Evolutionary conservation across 2,888 invertebrate genomes (phyloP), one percentile per base, ranked within the genome.

Genomic region (Frankliniella intonsa): DNA sequence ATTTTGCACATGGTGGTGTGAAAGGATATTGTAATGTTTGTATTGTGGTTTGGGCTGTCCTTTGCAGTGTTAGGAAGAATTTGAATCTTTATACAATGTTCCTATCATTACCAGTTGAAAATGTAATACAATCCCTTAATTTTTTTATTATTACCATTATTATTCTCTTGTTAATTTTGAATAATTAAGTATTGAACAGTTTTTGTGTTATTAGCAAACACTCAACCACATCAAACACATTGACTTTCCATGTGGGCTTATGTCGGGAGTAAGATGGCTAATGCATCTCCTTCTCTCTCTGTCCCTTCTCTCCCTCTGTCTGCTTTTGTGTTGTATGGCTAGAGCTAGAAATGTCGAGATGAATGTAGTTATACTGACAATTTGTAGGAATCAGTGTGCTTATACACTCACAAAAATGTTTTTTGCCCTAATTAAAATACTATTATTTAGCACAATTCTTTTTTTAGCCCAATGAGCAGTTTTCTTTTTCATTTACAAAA

Each of bases 201-300:
- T 62, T n/a, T 11, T 22, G 10, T 76, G 69, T 25, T 76, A 10
- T 22, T 25, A 76, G 69, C 69, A 76, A 76, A 76, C 69, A 25
- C 12, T 76, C 69, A 25, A 22, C 69, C 69, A 76, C 69, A 76
- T 22, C 69, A 25, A 76, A 76, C 69, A 25, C 69, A n/a, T 22
- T 76, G 25, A 76, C 69, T 76, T 12, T 76, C 25, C 25, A 76
- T 76, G 69, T 76, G 69, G 69, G 69, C 69, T 76, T 76, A 25
- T 76, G 69, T 76, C 12, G 69, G 69, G 69, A 76, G 69, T 76
- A 76, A 76, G 69, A 76, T 25, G 69, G 69, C 69, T 76, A 76
- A 76, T 25, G 69, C 69, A 76, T 76, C 69, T 76, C 69, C 69
- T 76, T 76, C 69, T 76, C 69, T 76, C 69, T 76, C 69, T 76